Percentiles rank a stretch among this genome's conserved stretches.
phyloP scores from a whole-genome alignment of 2,113 vertebrate species.

The rabbit (Oryctolagus cuniculus) region DNA sequence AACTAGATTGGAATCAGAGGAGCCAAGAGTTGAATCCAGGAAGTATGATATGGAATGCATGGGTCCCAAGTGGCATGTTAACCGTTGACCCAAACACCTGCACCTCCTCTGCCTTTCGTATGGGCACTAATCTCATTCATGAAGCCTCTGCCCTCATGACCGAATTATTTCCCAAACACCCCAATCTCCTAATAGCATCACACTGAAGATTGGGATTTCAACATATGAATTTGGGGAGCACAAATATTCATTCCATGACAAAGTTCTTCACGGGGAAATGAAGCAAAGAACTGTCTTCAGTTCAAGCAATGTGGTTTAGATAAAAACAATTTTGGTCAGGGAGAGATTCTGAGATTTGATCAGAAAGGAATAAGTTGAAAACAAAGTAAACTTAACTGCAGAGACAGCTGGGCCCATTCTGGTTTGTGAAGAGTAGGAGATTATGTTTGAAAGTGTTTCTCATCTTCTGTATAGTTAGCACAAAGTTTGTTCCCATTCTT shows the following conservation, averaged over 20 bases:
- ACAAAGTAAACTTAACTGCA: not conserved
- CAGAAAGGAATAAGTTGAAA: constrained; percentile 28
- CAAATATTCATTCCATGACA: not conserved
- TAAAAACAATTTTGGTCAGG: constrained; percentile 4
- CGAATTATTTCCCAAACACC: not conserved
- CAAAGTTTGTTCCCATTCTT: constrained; percentile 24
- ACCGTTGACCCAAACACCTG: no score
- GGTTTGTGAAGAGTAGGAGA: not conserved
- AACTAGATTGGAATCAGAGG: no score
- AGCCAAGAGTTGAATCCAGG: no score
- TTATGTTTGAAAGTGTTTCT: constrained; percentile 35
- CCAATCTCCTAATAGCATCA: not conserved
- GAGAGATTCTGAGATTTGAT: constrained; percentile 60
- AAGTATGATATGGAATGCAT: no score
- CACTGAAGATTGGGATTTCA: not conserved
- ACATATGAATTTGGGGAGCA: not conserved
- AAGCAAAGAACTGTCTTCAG: constrained; percentile 11
- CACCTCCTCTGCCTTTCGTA: not conserved
- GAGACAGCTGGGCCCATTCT: not conserved
- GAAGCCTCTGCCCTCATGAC: not conserved
- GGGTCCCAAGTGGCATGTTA: no score
- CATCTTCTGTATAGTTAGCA: not conserved
- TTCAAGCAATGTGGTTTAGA: not conserved
- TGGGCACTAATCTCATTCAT: not conserved
- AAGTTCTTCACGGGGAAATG: not conserved